Evolutionary conservation across 1,140 invertebrate species (phyloP), one percentile per base, ranked within the genome.

Genomic region (Tetragnatha versicolor): DNA sequence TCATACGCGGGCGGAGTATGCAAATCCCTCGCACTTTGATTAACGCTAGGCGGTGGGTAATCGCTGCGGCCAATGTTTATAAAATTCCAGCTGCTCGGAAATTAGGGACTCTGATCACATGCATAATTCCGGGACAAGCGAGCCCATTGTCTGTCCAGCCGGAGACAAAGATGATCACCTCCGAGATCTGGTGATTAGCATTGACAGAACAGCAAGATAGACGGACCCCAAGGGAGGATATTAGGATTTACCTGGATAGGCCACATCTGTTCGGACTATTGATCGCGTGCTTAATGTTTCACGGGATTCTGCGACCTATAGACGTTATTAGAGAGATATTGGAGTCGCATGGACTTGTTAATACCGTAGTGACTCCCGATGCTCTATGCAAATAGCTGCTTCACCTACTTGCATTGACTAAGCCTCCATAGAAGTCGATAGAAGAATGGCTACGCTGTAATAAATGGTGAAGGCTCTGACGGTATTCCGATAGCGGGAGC

Each of bases 321-420:
- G 60, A 77, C 73, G 73, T 77, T 77, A 77, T 77, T 77, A 77
- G 73, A 35, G 73, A 65, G 73, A 77, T 77, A 77, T 77, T 66
- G 73, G 60, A 65, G 60, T 76, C 60, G 42, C 58, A 65, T n/a
- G n/a, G 63, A 77, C 73, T 77, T 77, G 73, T 77, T 77, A 77
- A 77, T 77, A 77, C 73, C 73, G 65, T 45, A 60, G 47, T 77
- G 73, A 77, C 73, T 77, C 29, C 60, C 35, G 35, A 77, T 77
- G 73, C 66, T 77, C 60, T 77, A 77, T 77, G 73, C 73, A 77
- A 77, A 77, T 77, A 75, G 58, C 70, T 68, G 22, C 22, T 47
- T 27, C 39, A 42, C 63, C 70, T 58, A 72, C 68, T 72, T 72
- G 51, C 68, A 72, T 39, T 72, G 47, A 58, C 49, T 72, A 53